Base-by-base conservation (phyloP, 2,797 vertebrate species). In the Sciurus carolinensis region DNA sequence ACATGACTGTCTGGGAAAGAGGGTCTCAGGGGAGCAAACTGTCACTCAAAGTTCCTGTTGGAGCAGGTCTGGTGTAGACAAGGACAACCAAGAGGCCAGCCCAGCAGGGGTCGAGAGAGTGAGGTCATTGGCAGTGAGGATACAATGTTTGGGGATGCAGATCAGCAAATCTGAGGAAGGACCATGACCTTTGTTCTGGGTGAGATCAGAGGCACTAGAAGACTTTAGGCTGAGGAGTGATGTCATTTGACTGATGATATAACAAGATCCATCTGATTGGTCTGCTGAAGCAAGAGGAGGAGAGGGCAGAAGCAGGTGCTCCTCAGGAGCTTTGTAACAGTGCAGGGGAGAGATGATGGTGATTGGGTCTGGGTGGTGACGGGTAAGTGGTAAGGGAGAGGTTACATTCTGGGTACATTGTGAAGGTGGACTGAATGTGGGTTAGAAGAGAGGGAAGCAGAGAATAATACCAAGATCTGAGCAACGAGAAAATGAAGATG, bases 361-460 rank as follows among this genome's bases (percentile, higher is more conserved):
- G 11, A 5, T 44, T 44, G 44, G 11, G 18, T 62, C 36, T 42
- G 54, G 72, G 52, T 50, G 47, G 7, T 36, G 73, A 67, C 18
- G 3, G 30, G 26, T 7, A 24, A 24, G 7, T 9, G 47, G 30
- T 64, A 33, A 77, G 62, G 66, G 57, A 96, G 64, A 89, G 42
- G 76, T 8, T n/a, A 54, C 9, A 54, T 50, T 81, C n/a, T 24
- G 15, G 39, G 30, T 69, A 28, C 72, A 39, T 76, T 93, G 79
- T 62, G 67, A 76, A 94, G 84, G 28, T 7, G 71, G 64, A 59
- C 67, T 77, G n/a, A 57, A 87, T 83, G 69, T 73, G 33, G 39
- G 44, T 28, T 79, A 71, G 28, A 13, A 77, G 62, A 88, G 66
- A 85, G n/a, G 82, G 42, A 67, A 17, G 7, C 44, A 75, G 66